These are phyloP conservation scores for Selenia dentaria DNA, from an alignment of 2,888 invertebrate genomes.

Conservation along the genomic window DNA sequence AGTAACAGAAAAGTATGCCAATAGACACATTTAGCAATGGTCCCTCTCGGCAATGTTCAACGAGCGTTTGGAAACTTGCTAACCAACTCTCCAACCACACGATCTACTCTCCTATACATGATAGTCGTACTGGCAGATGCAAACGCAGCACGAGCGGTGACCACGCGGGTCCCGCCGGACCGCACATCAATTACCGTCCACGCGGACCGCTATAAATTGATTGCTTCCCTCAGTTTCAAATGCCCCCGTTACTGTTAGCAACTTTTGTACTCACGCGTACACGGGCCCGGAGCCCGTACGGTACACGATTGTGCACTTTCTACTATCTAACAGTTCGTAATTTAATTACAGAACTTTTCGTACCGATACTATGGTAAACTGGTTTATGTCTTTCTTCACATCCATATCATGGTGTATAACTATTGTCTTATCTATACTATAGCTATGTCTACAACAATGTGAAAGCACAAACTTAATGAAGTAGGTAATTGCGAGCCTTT, in stretches of 20 bases:
- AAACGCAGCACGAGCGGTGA: slow-evolving; percentile 41
- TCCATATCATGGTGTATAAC: too few relatives aligned
- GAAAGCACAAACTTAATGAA: too few relatives aligned
- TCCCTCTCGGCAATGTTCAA: too few relatives aligned
- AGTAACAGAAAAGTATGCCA: too few relatives aligned
- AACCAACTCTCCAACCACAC: neutral
- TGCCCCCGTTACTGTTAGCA: slow-evolving; percentile 43
- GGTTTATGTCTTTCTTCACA: too few relatives aligned
- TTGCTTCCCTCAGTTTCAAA: slow-evolving; percentile 59
- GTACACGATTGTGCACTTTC: slow-evolving; percentile 25
- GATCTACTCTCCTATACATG: neutral
- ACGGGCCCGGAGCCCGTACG: slow-evolving; percentile 14
- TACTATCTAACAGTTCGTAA: slow-evolving; percentile 19
- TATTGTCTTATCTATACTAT: too few relatives aligned
- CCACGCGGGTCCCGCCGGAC: slow-evolving; percentile 44
- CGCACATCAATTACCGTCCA: slow-evolving; percentile 69
- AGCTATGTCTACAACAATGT: too few relatives aligned
- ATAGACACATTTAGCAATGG: too few relatives aligned
- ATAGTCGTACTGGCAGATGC: slow-evolving; percentile 9
- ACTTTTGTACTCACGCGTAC: slow-evolving; percentile 23
- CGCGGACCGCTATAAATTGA: slow-evolving; percentile 70
- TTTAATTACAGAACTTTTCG: slow-evolving; percentile 22
- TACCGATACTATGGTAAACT: neutral
- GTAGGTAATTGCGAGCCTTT: too few relatives aligned
- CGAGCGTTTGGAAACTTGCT: too few relatives aligned